These are phyloP conservation scores for Conchocele bisecta DNA, from an alignment of 2,888 invertebrate species.

Conservation along the genomic window DNA sequence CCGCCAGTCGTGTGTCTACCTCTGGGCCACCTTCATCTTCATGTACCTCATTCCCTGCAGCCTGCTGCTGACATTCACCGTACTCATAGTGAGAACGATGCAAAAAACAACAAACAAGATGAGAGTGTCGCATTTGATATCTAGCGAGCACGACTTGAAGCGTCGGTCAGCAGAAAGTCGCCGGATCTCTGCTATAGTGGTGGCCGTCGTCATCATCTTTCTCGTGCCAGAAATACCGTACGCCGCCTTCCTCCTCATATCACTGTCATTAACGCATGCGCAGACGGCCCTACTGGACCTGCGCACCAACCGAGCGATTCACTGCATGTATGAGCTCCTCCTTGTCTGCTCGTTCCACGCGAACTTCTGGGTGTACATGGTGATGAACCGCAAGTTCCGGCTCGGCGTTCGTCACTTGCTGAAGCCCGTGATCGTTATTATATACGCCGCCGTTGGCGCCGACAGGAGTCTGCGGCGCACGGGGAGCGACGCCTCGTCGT, in stretches of 20 bases:
- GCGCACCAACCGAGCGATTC: conserved; percentile 19
- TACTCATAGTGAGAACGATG: conserved; percentile 37
- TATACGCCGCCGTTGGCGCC: too few species aligned
- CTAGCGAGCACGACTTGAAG: conserved; percentile 19
- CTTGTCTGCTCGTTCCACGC: conserved; percentile 48
- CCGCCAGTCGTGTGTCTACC: conserved; percentile 19
- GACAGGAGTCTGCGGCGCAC: too few species aligned
- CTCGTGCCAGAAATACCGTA: conserved; percentile 54
- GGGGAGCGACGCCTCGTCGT: too few species aligned
- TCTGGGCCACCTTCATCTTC: conserved; percentile 30
- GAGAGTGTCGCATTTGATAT: conserved; percentile 28
- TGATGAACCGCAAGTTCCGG: conserved; percentile 38
- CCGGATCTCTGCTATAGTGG: conserved; percentile 47
- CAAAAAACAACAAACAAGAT: conserved; percentile 9
- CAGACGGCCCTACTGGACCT: conserved; percentile 5
- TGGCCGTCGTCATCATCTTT: conserved; percentile 41
- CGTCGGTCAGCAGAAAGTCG: conserved; percentile 22
- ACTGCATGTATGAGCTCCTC: conserved; percentile 37
- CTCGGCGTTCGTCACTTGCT: too few species aligned
- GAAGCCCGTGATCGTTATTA: too few species aligned
- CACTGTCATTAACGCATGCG: conserved; percentile 12
- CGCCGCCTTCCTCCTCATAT: conserved; percentile 36
- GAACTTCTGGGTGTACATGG: conserved; percentile 56
- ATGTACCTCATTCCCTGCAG: conserved; percentile 50
- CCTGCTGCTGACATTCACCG: conserved; percentile 35